These are phyloP conservation scores for Paguma larvata DNA, from an alignment of 2,797 vertebrate species.

Conservation along the genomic window DNA sequence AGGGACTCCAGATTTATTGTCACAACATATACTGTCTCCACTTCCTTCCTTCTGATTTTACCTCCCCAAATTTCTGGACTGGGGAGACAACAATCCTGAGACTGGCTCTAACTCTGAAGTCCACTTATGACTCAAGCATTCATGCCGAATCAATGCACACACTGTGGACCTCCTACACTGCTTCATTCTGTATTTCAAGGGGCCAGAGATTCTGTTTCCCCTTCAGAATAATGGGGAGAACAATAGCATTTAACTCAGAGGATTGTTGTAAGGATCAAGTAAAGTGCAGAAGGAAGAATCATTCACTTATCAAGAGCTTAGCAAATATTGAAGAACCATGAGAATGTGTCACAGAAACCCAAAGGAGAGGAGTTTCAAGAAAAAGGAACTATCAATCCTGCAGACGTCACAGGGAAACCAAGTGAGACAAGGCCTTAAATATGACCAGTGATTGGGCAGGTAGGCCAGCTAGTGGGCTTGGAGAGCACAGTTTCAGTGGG, in stretches of 20 bases:
- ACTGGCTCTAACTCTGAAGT: neutral
- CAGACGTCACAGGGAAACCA: neutral
- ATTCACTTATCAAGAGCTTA: neutral
- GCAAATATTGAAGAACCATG: neutral
- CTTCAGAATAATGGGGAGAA: neutral
- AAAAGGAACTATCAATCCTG: neutral
- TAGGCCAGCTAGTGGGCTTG: neutral
- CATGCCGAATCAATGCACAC: neutral
- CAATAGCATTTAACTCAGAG: neutral
- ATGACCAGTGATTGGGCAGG: neutral
- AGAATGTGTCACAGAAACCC: neutral
- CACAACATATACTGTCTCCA: neutral
- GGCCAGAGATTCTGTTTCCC: neutral
- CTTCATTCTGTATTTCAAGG: neutral
- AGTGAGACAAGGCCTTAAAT: neutral
- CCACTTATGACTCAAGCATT: neutral
- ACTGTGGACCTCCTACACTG: neutral
- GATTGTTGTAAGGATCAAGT: neutral
- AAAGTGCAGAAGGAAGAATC: neutral
- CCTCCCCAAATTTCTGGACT: neutral
- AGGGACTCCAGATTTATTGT: neutral
- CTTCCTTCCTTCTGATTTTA: neutral
- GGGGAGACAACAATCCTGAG: neutral
- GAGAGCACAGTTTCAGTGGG: neutral
- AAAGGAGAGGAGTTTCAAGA: neutral